Evolutionary conservation across 30 jellyfish, hydroid and myxozoan genomes (phyloP), one percentile per base, ranked within the genome.

Genomic region (Cassiopea xamachana): DNA sequence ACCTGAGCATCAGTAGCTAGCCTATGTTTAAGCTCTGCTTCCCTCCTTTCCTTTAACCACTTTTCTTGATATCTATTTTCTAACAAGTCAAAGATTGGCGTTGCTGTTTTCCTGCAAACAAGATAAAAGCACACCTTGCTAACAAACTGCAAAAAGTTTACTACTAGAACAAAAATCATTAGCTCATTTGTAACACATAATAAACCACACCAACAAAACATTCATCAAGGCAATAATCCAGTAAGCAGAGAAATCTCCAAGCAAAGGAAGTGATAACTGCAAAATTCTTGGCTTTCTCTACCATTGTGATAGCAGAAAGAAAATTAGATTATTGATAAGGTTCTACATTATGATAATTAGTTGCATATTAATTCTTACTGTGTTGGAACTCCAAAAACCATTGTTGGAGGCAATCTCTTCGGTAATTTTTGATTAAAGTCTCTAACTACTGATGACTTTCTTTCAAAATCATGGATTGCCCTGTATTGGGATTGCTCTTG

Each of bases 351-450:
- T 27, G 39, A 27, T 27, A 27, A 27, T 27, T 27, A 27, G 39
- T 27, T 27, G 39, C 39, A 27, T 27, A 27, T 27, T 27, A 27
- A 27, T 27, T 27, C 97, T 78, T 85, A 96, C 99, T 85, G 96
- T 79, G 99, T 92, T 14, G 99, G 98, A 3, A 87, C 97, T 14
- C 99, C 99, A 84, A 69, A 96, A 7, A 96, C 98, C 92, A 84
- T 82, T 27, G 91, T 84, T 60, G 95, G 94, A 2, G 98, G 97
- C n/a, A 87, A 84, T 73, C 97, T 77, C 59, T 64, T 82, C 48
- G 92, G 97, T 47, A 84, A 85, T 69, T 83, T 90, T 71, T 75
- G 71, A n/a, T 73, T 87, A 2, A 62, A 61, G 19, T 86, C 93
- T 46, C 14, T 75, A 46, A 83, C 74, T 27, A 27, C 39, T 14